Conservation (phyloP, 1,140 invertebrate genomes). For the Telenomus remus region DNA sequence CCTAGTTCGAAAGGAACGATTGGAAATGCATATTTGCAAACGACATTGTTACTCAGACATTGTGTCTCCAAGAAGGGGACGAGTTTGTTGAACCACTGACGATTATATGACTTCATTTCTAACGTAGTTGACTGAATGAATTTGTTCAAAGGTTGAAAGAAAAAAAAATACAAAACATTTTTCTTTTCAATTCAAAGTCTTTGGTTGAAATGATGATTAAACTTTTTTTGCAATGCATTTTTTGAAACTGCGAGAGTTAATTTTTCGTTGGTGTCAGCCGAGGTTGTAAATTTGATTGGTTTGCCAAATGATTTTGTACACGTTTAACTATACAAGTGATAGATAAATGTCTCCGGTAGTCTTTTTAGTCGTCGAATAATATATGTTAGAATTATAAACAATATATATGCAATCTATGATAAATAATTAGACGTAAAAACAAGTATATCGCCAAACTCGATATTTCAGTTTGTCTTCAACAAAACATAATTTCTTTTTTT, state of each 20-base stretch:
- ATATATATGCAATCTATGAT: conserved; percentile 25
- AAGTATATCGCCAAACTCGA: conserved; percentile 14
- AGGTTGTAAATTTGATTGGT: conserved; percentile 11
- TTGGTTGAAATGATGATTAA: too few relatives aligned
- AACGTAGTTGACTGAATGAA: conserved; percentile 2
- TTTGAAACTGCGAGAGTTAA: conserved; percentile 21
- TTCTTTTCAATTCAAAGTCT: conserved; percentile 55
- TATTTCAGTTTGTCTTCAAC: conserved; percentile 22
- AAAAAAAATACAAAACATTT: conserved; percentile 47
- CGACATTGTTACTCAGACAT: conserved; percentile 25
- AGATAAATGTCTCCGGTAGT: conserved; percentile 46
- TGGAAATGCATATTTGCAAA: conserved; percentile 19
- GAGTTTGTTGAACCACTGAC: conserved; percentile 46
- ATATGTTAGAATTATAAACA: conserved; percentile 46
- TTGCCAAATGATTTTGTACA: conserved; percentile 4
- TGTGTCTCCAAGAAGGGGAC: conserved; percentile 16
- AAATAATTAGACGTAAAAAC: conserved; percentile 16
- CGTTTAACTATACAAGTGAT: conserved; percentile 9
- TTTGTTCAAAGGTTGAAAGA: conserved; percentile 22
- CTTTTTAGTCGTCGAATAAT: conserved; percentile 16
- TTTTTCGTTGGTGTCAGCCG: too few relatives aligned
- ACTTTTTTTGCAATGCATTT: conserved; percentile 36
- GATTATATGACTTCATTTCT: conserved; percentile 26
- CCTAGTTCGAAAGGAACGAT: conserved; percentile 31
- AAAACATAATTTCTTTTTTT: conserved; percentile 7